These are phyloP conservation scores for Baccha elongata DNA, from an alignment of 2,888 invertebrate genomes.

Conservation along the genomic window DNA sequence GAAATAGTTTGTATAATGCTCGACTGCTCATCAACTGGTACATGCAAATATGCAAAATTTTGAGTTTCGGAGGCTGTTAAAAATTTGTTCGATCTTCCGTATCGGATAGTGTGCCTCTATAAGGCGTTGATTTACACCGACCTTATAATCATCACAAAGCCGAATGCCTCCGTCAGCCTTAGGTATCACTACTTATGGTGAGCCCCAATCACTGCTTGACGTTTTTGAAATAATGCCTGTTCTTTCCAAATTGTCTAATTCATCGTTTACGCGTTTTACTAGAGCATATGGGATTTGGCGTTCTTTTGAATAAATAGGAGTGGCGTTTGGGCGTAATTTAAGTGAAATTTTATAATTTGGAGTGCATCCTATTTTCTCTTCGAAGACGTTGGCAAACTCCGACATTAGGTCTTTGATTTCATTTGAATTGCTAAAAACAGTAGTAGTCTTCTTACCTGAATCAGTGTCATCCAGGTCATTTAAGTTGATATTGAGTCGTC, in stretches of 20 bases:
- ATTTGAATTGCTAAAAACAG: not conserved
- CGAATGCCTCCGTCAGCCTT: not conserved
- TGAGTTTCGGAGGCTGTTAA: conserved; percentile 20
- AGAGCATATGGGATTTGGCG: not conserved
- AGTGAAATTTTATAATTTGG: not conserved
- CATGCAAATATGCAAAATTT: too few relatives aligned
- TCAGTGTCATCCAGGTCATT: conserved; percentile 3
- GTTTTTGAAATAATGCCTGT: not conserved
- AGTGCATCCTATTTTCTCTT: not conserved
- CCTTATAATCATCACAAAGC: too few relatives aligned
- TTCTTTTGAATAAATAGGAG: conserved; percentile 9
- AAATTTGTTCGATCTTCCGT: too few relatives aligned
- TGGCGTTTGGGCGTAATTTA: not conserved
- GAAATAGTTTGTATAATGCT: conserved; percentile 27
- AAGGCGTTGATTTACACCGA: too few relatives aligned
- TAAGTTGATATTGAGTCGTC: conserved; percentile 13
- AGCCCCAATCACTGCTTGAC: conserved; percentile 5
- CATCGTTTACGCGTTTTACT: not conserved
- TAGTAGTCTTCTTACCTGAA: not conserved
- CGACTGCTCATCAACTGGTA: not conserved
- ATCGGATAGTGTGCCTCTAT: too few relatives aligned
- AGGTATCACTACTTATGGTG: not conserved
- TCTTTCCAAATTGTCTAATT: conserved; percentile 19
- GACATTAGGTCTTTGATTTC: not conserved
- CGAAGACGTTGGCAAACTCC: not conserved